phyloP scores from a whole-genome alignment of 2,888 invertebrate genomes.

The Melinaea marsaeus region DNA sequence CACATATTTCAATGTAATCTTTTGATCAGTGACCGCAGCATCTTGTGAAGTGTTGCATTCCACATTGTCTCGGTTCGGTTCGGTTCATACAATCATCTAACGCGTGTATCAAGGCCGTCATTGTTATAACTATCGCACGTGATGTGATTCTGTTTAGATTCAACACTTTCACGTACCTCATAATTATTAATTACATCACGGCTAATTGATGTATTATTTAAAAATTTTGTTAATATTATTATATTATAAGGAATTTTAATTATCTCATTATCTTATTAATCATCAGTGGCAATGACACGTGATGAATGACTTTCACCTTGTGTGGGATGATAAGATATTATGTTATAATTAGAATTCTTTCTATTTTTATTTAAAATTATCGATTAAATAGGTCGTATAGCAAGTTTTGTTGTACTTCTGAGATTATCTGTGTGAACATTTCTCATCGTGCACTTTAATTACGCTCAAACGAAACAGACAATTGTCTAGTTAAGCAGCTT shows the following conservation, averaged over 20 bases:
- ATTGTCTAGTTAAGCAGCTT: constrained; percentile 34
- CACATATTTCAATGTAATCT: too few relatives aligned
- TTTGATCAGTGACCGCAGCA: constrained; percentile 25
- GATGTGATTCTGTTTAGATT: constrained; percentile 44
- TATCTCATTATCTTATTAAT: background rate
- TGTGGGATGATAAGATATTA: constrained; percentile 24
- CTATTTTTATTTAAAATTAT: constrained; percentile 1
- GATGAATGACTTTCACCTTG: constrained; percentile 22
- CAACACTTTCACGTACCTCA: constrained; percentile 49
- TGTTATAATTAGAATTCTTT: background rate
- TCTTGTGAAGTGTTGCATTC: constrained; percentile 44
- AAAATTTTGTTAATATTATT: background rate
- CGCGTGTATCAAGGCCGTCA: constrained; percentile 53
- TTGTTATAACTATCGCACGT: constrained; percentile 58
- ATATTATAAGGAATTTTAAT: constrained; percentile 4
- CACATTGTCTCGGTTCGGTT: constrained; percentile 43
- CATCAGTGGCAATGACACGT: constrained; percentile 12
- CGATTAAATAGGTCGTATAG: constrained; percentile 10
- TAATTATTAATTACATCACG: constrained; percentile 21
- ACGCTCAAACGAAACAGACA: constrained; percentile 23
- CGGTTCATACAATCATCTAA: constrained; percentile 42
- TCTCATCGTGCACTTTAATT: constrained; percentile 21
- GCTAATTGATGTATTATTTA: constrained; percentile 4
- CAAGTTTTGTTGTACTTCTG: constrained; percentile 15
- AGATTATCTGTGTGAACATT: constrained; percentile 24